A percentile compares a stretch with the other conserved stretches of the same genome.
Conservation (phyloP, 2,797 vertebrate species). For the Coluber constrictor region DNA sequence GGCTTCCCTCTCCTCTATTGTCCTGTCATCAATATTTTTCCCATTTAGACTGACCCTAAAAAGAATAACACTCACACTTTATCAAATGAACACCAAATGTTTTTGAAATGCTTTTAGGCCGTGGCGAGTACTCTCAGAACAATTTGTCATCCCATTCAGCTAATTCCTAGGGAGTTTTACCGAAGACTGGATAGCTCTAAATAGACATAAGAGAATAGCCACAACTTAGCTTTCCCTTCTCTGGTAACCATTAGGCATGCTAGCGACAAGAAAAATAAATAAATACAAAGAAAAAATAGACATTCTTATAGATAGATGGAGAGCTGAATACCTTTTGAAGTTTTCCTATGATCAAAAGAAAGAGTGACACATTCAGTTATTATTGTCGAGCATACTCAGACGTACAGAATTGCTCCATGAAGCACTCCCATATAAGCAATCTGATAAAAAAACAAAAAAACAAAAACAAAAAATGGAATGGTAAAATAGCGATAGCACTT, state of each 20-base stretch:
- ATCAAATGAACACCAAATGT: slow-evolving; percentile 8
- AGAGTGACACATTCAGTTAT: slow-evolving; percentile 64
- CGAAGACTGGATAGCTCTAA: slow-evolving; percentile 52
- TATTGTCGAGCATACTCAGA: slow-evolving; percentile 65
- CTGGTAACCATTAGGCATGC: slow-evolving; percentile 49
- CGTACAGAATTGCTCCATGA: slow-evolving; percentile 39
- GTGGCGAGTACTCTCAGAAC: slow-evolving; percentile 49
- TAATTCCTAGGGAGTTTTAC: slow-evolving; percentile 47
- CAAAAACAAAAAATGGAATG: slow-evolving; percentile 7
- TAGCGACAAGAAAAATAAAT: slow-evolving; percentile 53
- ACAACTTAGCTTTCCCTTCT: slow-evolving; percentile 36
- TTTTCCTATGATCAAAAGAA: slow-evolving; percentile 69
- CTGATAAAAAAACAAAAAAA: not conserved
- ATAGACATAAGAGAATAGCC: slow-evolving; percentile 54
- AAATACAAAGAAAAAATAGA: slow-evolving; percentile 51
- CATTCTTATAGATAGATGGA: slow-evolving; percentile 53
- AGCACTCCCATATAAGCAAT: slow-evolving; percentile 48
- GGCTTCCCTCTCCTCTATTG: not conserved
- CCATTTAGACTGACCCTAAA: slow-evolving; percentile 32
- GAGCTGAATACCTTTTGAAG: slow-evolving; percentile 73
- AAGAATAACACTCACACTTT: slow-evolving; percentile 17
- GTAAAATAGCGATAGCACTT: not conserved
- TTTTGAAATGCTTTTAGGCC: slow-evolving; percentile 34
- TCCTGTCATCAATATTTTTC: slow-evolving; percentile 15
- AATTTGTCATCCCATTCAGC: slow-evolving; percentile 44